Percentiles rank a stretch among this genome's conserved stretches.
Evolutionary conservation across 2,113 vertebrate species (phyloP).

Genomic region (Paralichthys olivaceus): DNA sequence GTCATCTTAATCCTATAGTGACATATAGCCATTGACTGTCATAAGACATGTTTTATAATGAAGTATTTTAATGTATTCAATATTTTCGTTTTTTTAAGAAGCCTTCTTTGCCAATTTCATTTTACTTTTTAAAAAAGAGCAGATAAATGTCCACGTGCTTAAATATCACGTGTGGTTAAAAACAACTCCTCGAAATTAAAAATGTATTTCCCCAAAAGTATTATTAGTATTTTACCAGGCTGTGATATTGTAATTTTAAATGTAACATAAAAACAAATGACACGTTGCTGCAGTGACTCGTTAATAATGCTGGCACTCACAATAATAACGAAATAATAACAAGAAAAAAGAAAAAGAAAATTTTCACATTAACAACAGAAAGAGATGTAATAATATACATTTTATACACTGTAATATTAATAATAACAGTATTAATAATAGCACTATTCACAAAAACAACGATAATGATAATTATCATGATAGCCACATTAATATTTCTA

Average conservation of each 20-base stretch:
- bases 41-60: neutral
- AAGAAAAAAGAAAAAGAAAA: neutral
- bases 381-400: too few relatives aligned
- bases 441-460: neutral
- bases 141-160: neutral
- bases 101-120: neutral
- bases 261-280: neutral
- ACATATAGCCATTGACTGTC: neutral
- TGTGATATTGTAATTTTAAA: neutral
- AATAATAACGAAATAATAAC: too few relatives aligned
- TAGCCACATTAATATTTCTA: neutral
- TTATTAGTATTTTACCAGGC: neutral
- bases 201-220: neutral
- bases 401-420: neutral
- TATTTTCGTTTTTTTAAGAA: neutral
- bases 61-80: fast-evolving
- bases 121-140: neutral
- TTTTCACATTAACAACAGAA: too few relatives aligned
- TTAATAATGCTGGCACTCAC: neutral
- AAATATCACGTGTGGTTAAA: neutral
- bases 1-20: neutral
- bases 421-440: neutral
- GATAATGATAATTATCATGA: neutral
- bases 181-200: too few relatives aligned
- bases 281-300: neutral